Evolutionary conservation across 2,113 vertebrate species (phyloP).

Genomic region (Riparia riparia): DNA sequence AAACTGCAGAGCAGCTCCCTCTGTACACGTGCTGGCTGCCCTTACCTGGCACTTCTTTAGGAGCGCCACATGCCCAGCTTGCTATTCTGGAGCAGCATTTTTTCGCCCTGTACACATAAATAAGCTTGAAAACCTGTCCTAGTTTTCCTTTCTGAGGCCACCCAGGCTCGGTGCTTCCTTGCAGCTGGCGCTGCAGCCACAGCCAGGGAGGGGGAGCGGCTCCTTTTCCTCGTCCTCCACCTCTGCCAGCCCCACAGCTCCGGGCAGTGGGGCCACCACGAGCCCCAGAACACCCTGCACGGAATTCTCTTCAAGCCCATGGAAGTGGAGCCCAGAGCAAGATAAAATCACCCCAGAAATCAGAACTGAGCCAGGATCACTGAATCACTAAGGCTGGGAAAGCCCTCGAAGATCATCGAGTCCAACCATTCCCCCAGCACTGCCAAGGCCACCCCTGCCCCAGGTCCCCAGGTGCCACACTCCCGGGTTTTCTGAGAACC

Average conservation of each 20-base stretch:
- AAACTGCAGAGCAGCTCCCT: background rate
- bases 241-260: background rate
- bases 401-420: too few relatives aligned
- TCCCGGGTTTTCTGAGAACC: rapidly evolving
- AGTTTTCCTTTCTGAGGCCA: background rate
- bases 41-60: background rate
- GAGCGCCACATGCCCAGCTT: background rate
- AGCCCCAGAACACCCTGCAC: rapidly evolving
- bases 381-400: too few relatives aligned
- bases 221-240: rapidly evolving
- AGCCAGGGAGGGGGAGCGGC: background rate
- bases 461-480: background rate
- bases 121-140: background rate
- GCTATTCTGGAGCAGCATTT: background rate
- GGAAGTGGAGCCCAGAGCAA: too few relatives aligned
- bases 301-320: background rate
- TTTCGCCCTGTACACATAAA: background rate
- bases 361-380: too few relatives aligned
- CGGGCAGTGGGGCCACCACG: background rate
- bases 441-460: too few relatives aligned
- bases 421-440: too few relatives aligned
- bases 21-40: background rate
- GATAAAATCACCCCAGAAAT: too few relatives aligned
- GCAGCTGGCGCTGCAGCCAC: background rate
- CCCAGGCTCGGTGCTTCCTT: background rate